Evolutionary conservation across 2,113 vertebrate species (phyloP).

Genomic region (Chascanopsetta lugubris): DNA sequence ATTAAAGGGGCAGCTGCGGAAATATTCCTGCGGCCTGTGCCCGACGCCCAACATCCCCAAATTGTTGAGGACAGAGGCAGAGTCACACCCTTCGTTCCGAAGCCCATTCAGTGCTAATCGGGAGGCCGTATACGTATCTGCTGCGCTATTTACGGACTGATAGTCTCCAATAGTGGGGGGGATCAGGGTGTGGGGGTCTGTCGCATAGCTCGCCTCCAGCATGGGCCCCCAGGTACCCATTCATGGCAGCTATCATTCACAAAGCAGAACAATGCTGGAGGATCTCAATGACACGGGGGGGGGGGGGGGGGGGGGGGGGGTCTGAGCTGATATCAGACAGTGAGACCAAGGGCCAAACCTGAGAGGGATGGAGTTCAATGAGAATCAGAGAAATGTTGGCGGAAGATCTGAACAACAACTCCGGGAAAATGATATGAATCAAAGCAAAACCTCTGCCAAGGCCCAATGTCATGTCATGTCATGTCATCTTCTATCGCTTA

Average conservation of each 20-base stretch:
- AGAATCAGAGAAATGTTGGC: not conserved
- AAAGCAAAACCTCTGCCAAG: not conserved
- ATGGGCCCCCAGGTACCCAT: slow-evolving; percentile 34
- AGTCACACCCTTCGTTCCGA: slow-evolving; percentile 37
- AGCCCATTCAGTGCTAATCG: slow-evolving; percentile 48
- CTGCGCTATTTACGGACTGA: slow-evolving; percentile 55
- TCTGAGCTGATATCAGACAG: slow-evolving; percentile 41
- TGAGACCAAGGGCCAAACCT: not conserved
- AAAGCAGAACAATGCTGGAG: slow-evolving; percentile 42
- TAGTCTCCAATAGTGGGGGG: slow-evolving; percentile 46
- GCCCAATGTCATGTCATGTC: too few relatives aligned
- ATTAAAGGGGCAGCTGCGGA: slow-evolving; percentile 17
- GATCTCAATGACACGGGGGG: slow-evolving; percentile 22
- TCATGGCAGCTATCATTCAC: slow-evolving; percentile 61
- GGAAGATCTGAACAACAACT: not conserved
- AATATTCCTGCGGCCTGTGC: slow-evolving; percentile 16
- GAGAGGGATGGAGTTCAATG: not conserved
- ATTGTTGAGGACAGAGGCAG: slow-evolving; percentile 14
- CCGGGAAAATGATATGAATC: not conserved
- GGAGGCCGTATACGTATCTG: slow-evolving; percentile 55
- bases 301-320: slow-evolving; percentile 8
- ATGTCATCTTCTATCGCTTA: too few relatives aligned
- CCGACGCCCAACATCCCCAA: slow-evolving; percentile 11
- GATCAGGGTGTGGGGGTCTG: slow-evolving; percentile 28
- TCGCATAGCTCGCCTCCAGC: slow-evolving; percentile 38